These are phyloP conservation scores for Dendrolimus pini DNA, from an alignment of 2,888 invertebrate genomes.

Conservation along the genomic window DNA sequence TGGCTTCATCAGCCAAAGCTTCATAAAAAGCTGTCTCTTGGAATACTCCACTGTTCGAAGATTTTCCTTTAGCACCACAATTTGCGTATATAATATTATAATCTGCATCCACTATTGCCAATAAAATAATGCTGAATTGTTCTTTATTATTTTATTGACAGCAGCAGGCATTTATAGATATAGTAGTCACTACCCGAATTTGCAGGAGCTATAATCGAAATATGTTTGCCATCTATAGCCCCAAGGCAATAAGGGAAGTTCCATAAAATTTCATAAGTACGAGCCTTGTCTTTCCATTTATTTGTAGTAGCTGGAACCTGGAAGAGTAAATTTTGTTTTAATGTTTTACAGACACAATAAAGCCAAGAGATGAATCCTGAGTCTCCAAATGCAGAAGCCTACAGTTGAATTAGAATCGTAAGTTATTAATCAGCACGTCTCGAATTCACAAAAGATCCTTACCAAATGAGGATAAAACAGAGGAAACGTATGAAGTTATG, in stretches of 20 bases:
- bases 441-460: too few relatives aligned
- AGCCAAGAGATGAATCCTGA: too few relatives aligned
- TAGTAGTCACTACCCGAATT: conserved; percentile 21
- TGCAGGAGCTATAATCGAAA: conserved; percentile 16
- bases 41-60: conserved; percentile 20
- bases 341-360: not conserved
- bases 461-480: too few relatives aligned
- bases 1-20: conserved; percentile 10
- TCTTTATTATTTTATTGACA: too few relatives aligned
- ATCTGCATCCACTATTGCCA: conserved; percentile 15
- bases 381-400: too few relatives aligned
- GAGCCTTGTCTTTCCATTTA: not conserved
- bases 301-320: not conserved
- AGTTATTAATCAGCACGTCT: too few relatives aligned
- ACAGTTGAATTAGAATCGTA: too few relatives aligned
- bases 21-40: conserved; percentile 12
- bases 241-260: conserved; percentile 9
- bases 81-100: conserved; percentile 19
- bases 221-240: conserved; percentile 22
- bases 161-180: conserved; percentile 35
- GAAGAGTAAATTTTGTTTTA: conserved; percentile 1
- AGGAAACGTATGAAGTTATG: too few relatives aligned
- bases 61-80: conserved; percentile 18
- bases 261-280: not conserved
- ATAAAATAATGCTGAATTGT: conserved; percentile 16